Base-by-base conservation (phyloP, 2,888 invertebrate genomes). In the Acholoe squamosa region DNA sequence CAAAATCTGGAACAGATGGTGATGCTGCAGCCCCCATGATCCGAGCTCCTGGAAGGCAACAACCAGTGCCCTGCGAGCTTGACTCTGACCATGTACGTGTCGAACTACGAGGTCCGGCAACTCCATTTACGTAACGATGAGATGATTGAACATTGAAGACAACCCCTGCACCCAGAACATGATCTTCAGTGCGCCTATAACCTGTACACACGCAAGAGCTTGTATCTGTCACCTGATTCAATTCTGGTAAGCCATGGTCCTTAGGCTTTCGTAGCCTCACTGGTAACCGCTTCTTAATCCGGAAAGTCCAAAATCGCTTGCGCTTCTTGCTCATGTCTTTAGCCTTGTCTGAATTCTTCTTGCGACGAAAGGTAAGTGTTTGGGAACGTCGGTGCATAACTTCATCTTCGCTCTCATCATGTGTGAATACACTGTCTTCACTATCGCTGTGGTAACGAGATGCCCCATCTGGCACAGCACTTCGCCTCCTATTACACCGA, bases 121-220 rank as follows among this genome's bases (percentile, higher is more conserved):
- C 54, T 16, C 86, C 86, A 28, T 86, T 86, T 16, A 86, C 86
- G 28, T 89, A 71, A 0, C 86, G 86, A 86, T 28, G 86, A 14
- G 86, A 86, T n/a, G 86, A 52, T 54, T 86, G 86, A n/a, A 67
- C 90, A 89, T 86, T 89, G 51, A 91, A 91, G 12, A 91, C 91
- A 19, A 91, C 67, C 14, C 91, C 91, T 25, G 89, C 67, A 28
- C 89, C 89, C 7, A 89, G 71, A 14, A 89, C 89, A 52, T 96
- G 96, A 28, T 92, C 93, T 89, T 96, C 96, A 0, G 96, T 97
- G 97, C 97, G 96, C n/a, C 97, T 94, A 95, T 97, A 97, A 1
- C 97, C 97, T 0, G 97, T 97, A 94, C 97, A 97, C 25, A 97
- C 97, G 95, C 97, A 97, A 12, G 91, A 51, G n/a, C 54, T 56